Conservation (phyloP, 2,888 invertebrate species). For the Lissocephala sabroskyi region DNA sequence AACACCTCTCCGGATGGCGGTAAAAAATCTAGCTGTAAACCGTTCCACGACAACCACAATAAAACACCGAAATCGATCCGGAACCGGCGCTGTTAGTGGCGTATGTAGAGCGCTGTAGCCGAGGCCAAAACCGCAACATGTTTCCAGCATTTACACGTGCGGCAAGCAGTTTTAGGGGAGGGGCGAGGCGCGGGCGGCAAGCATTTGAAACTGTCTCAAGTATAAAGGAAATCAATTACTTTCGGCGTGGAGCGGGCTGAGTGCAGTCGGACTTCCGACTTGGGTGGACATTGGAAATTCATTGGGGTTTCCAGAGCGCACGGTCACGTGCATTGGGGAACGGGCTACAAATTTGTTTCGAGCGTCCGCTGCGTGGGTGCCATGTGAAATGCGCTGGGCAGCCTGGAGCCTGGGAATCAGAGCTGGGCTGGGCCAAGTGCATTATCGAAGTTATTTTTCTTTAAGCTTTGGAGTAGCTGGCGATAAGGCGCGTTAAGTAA, state of each 20-base stretch:
- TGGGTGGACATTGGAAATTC: not conserved
- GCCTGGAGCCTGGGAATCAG: slow-evolving; percentile 15
- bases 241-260: slow-evolving; percentile 37
- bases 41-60: slow-evolving; percentile 62
- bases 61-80: slow-evolving; percentile 46
- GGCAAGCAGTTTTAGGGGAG: slow-evolving; percentile 28
- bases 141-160: slow-evolving; percentile 62
- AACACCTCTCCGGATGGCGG: slow-evolving; percentile 63
- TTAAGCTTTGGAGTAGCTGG: slow-evolving; percentile 46
- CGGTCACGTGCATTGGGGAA: slow-evolving; percentile 55
- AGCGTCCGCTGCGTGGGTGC: slow-evolving; percentile 64
- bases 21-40: slow-evolving; percentile 63
- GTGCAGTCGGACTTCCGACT: not conserved
- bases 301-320: too few species aligned
- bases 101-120: slow-evolving; percentile 10
- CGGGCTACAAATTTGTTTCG: slow-evolving; percentile 64
- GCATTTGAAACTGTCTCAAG: slow-evolving; percentile 60
- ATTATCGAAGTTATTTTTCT: slow-evolving; percentile 52
- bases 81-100: slow-evolving; percentile 20
- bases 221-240: slow-evolving; percentile 64
- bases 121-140: slow-evolving; percentile 60
- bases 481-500: slow-evolving; percentile 62
- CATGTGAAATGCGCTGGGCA: slow-evolving; percentile 50
- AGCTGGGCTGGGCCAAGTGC: slow-evolving; percentile 36
- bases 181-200: slow-evolving; percentile 1